Conservation (phyloP, 2,797 vertebrate species). For the Channa striata region DNA sequence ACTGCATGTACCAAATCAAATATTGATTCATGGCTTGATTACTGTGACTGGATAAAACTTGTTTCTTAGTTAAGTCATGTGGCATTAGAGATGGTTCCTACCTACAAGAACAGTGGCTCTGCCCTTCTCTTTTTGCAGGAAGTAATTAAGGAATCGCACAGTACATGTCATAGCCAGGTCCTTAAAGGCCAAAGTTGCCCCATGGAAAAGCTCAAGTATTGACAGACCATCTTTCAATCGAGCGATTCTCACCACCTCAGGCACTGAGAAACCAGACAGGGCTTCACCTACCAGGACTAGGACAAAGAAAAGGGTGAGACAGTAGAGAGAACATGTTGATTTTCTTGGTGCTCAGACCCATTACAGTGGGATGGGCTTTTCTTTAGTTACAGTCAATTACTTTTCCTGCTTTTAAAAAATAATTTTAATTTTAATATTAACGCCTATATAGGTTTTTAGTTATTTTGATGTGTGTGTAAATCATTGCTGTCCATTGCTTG, state of each 20-base stretch:
- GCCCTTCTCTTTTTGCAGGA: constrained; percentile 84
- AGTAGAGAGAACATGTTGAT: neutral
- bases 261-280: constrained; percentile 87
- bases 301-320: neutral
- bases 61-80: neutral
- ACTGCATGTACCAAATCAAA: neutral
- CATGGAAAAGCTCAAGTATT: constrained; percentile 93
- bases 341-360: neutral
- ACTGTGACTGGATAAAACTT: too few relatives aligned
- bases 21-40: neutral
- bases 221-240: constrained; percentile 84
- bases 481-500: too few relatives aligned
- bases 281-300: constrained; percentile 86
- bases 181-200: constrained; percentile 91
- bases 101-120: constrained; percentile 90
- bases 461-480: too few relatives aligned
- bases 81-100: constrained; percentile 63
- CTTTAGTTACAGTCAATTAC: neutral
- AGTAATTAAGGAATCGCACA: constrained; percentile 89
- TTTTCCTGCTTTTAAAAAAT: neutral
- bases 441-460: too few relatives aligned
- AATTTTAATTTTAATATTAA: too few relatives aligned
- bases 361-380: neutral
- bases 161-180: constrained; percentile 93
- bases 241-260: constrained; percentile 83